A percentile compares a stretch with the other conserved stretches of the same genome.
Conservation (phyloP, 2,888 invertebrate species). For the Cryptosula pallasiana region DNA sequence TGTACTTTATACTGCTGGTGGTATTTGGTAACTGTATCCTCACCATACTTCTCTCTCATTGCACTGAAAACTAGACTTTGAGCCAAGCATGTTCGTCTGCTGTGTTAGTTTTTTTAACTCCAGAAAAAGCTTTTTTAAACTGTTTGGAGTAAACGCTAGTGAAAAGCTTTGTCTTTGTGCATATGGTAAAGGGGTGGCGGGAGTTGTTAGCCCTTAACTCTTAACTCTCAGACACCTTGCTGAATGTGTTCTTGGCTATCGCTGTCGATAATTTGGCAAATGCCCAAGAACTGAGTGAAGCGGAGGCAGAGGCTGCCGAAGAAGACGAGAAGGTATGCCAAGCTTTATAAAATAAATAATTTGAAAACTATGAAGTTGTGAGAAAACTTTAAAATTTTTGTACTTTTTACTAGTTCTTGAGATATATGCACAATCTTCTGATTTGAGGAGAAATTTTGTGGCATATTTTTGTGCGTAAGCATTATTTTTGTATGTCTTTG, state of each 20-base stretch:
- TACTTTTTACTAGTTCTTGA: no score
- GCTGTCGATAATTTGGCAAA: constrained; percentile 99
- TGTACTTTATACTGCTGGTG: constrained; percentile 97
- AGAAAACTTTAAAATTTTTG: no score
- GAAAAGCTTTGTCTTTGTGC: not conserved
- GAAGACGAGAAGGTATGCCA: constrained; percentile 38
- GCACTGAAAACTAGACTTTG: no score
- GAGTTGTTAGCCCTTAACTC: no score
- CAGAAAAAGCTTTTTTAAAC: not conserved
- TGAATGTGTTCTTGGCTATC: constrained; percentile 99
- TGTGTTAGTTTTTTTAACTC: no score
- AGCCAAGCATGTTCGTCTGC: no score
- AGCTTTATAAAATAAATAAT: not conserved
- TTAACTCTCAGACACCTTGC: constrained; percentile 84
- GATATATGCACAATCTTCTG: no score
- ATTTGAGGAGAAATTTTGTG: no score
- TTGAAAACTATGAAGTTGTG: no score
- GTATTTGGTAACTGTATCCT: constrained; percentile 89
- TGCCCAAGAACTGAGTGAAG: constrained; percentile 97
- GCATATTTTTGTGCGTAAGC: no score
- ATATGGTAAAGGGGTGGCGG: not conserved
- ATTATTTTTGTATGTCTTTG: no score
- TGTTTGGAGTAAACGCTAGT: not conserved
- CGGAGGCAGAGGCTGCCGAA: constrained; percentile 83
- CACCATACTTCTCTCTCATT: no score